Conservation (phyloP, 2,888 invertebrate genomes). For the Dolichomitus sp. region DNA sequence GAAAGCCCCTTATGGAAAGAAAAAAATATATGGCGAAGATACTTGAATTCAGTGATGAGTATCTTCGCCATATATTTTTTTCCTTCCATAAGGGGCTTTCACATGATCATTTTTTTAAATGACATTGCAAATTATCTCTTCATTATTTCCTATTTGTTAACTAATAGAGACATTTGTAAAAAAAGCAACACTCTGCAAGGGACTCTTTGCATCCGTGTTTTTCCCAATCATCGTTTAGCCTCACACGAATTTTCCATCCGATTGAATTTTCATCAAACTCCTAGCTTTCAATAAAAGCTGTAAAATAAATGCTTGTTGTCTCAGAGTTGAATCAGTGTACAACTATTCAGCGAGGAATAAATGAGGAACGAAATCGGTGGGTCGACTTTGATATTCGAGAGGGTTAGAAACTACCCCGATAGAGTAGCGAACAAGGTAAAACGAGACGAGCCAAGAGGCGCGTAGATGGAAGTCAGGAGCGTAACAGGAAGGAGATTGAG, state of each 20-base stretch:
- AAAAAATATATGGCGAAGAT: too few species aligned
- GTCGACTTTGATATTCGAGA: slow-evolving; percentile 4
- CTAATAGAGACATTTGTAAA: too few species aligned
- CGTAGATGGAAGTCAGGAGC: slow-evolving; percentile 8
- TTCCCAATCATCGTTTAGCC: background rate
- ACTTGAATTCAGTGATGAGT: too few species aligned
- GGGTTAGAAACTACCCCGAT: slow-evolving; percentile 15
- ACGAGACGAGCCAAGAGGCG: slow-evolving; percentile 17
- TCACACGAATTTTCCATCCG: background rate
- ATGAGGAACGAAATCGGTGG: slow-evolving; percentile 38
- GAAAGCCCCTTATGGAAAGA: too few species aligned
- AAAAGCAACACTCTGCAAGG: too few species aligned
- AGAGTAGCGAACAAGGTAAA: slow-evolving; percentile 37
- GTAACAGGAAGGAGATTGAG: slow-evolving; percentile 29
- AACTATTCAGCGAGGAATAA: slow-evolving; percentile 27
- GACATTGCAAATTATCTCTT: too few species aligned
- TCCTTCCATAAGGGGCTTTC: too few species aligned
- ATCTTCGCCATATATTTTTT: too few species aligned
- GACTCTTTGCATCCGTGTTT: too few species aligned
- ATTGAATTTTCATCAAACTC: background rate
- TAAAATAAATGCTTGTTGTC: slow-evolving; percentile 11
- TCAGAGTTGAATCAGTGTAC: slow-evolving; percentile 7
- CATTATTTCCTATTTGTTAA: too few species aligned
- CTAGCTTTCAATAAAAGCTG: background rate
- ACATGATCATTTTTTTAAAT: too few species aligned